Evolutionary conservation across 2,888 invertebrate species (phyloP), one percentile per base, ranked within the genome.

Genomic region (Drosophila anomalata): DNA sequence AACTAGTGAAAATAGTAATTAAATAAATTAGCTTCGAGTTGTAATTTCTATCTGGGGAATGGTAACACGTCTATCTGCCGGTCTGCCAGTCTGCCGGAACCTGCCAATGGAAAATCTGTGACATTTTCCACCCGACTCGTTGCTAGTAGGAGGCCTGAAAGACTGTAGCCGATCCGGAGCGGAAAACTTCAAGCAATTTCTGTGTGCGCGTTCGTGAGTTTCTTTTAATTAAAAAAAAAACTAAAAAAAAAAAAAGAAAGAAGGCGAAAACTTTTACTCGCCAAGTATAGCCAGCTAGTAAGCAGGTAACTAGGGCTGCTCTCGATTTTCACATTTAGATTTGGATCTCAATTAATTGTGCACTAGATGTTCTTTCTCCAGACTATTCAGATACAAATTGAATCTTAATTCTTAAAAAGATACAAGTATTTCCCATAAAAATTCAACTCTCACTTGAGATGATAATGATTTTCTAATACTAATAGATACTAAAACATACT

Each of bases 1-100:
- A 81, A 66, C 68, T 81, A 81, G 87, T 85, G 81, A 81, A 87
- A 81, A 87, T 81, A 88, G 76, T 82, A 82, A 88, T 88, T 82
- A 82, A 82, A 82, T 86, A 82, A 82, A 82, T 88, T 88, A 86
- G 73, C 75, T 75, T 63, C 54, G 54, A 65, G 79, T 76, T 63
- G 79, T 87, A 79, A 82, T 83, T 77, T 80, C 83, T 76, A 84
- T 73, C 77, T 88, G 87, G 82, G 81, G 77, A 86, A 84, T 87
- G 73, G 85, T 87, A 84, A 88, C 87, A 83, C 87, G 54, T 24
- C 63, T 55, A 53, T 24, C 52, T 50, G 50, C 6, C 51, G 29
- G 14, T 48, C 17, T 17, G 17, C 17, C 17, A 17, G 20, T 20
- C 52, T 70, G 75, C 70, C 75, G 61, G 74, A 56, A 65, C 72